Evolutionary conservation across 2,797 vertebrate species (phyloP).

Genomic region (Argya squamiceps): DNA sequence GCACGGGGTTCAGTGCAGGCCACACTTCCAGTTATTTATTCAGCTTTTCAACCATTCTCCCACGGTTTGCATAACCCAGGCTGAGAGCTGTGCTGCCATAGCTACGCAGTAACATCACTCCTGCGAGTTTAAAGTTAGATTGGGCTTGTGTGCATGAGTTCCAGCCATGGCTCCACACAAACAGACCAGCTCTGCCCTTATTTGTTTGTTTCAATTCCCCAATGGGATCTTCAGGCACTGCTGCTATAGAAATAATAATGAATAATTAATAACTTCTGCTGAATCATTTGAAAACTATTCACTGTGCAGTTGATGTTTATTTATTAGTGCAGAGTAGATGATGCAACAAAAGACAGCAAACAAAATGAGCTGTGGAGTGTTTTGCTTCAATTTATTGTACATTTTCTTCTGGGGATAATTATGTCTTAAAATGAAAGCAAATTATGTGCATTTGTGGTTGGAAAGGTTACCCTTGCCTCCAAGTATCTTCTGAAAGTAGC

Average conservation of each 20-base stretch:
- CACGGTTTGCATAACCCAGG: neutral
- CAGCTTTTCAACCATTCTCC: neutral
- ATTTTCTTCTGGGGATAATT: slow-evolving; percentile 48
- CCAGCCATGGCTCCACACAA: neutral
- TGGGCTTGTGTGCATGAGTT: neutral
- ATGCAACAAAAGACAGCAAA: neutral
- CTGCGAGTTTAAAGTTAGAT: neutral
- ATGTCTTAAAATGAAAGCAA: slow-evolving; percentile 30
- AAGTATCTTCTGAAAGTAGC: neutral
- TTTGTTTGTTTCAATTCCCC: slow-evolving; percentile 19
- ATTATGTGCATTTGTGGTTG: slow-evolving; percentile 4
- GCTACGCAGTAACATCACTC: neutral
- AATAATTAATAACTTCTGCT: slow-evolving; percentile 44
- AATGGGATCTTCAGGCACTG: neutral
- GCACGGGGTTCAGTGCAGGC: neutral
- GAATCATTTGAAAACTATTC: slow-evolving; percentile 34
- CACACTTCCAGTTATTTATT: neutral
- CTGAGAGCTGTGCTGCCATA: neutral
- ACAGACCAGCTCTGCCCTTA: neutral
- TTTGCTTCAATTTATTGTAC: slow-evolving; percentile 15
- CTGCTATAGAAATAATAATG: slow-evolving; percentile 20
- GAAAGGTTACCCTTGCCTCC: neutral
- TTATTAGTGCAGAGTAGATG: slow-evolving; percentile 38
- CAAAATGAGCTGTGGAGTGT: neutral
- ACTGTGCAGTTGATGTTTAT: slow-evolving; percentile 4